Evolutionary conservation across 2,113 vertebrate species (phyloP).

Genomic region (Corydoras sp.): DNA sequence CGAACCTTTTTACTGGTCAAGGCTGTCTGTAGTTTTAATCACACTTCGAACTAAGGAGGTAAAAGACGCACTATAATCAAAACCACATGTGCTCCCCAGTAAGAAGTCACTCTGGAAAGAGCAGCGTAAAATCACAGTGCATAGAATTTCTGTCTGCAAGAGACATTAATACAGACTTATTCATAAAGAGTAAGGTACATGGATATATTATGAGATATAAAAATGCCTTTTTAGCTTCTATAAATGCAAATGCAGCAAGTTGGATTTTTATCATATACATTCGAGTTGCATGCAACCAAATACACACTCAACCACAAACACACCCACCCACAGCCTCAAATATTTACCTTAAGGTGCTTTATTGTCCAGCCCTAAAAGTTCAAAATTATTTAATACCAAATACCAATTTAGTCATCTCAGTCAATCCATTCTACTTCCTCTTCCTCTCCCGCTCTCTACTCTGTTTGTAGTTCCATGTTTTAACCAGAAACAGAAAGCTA

Average conservation of each 20-base stretch:
- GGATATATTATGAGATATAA: no score
- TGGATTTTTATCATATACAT: no score
- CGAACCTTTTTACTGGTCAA: conserved; percentile 62
- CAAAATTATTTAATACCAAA: no score
- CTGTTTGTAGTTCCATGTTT: conserved; percentile 13
- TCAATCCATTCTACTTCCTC: neutral
- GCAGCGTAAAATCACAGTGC: conserved; percentile 32
- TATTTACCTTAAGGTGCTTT: no score
- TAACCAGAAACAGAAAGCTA: conserved; percentile 54
- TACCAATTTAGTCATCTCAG: neutral
- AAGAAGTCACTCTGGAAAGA: conserved; percentile 53
- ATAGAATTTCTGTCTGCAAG: neutral
- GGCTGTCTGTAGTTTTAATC: conserved; percentile 65
- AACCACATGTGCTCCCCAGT: conserved; percentile 63
- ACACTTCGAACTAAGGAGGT: conserved; percentile 59
- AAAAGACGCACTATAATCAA: conserved; percentile 62
- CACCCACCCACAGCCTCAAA: no score
- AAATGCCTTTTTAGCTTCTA: no score
- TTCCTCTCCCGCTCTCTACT: conserved; percentile 3
- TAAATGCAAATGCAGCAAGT: no score
- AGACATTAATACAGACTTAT: neutral
- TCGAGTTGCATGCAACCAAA: no score
- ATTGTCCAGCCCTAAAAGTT: no score
- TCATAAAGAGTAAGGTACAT: no score
- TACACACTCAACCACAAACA: no score